Conservation (phyloP, 2,113 vertebrate genomes). For the Nanorana parkeri region DNA sequence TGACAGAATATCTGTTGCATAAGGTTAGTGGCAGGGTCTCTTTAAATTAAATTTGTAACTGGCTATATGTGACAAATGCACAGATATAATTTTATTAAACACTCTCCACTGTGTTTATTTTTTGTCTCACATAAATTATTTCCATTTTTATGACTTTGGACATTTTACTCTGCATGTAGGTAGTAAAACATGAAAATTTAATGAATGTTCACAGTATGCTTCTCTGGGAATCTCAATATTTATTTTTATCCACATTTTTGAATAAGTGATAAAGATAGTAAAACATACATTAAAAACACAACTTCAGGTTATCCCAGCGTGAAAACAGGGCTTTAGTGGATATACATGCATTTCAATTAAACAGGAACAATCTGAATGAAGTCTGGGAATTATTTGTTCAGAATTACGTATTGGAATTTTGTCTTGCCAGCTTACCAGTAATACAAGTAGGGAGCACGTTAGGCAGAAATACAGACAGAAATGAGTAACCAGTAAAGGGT, state of each 20-base stretch:
- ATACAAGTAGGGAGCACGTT: too few relatives aligned
- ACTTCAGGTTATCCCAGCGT: background rate
- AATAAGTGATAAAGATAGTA: background rate
- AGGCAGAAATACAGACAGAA: too few relatives aligned
- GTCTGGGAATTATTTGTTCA: too few relatives aligned
- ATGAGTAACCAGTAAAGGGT: too few relatives aligned
- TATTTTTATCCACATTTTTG: constrained; percentile 6
- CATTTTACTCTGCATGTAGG: constrained; percentile 1
- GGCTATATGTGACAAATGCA: too few relatives aligned
- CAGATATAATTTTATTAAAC: too few relatives aligned
- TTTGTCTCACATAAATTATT: background rate
- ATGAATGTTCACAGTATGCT: constrained; percentile 1
- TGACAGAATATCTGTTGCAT: too few relatives aligned
- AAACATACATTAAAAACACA: background rate
- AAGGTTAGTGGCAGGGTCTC: too few relatives aligned
- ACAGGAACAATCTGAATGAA: background rate
- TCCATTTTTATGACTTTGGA: background rate
- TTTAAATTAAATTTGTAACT: too few relatives aligned
- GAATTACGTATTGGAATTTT: too few relatives aligned
- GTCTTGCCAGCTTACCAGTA: too few relatives aligned
- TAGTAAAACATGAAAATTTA: constrained; percentile 1
- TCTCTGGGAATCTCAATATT: constrained; percentile 19
- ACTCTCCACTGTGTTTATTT: background rate
- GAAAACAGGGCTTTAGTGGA: background rate
- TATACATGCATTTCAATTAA: background rate